These are phyloP conservation scores for Idaea aversata DNA, from an alignment of 2,888 invertebrate species.

Conservation along the genomic window DNA sequence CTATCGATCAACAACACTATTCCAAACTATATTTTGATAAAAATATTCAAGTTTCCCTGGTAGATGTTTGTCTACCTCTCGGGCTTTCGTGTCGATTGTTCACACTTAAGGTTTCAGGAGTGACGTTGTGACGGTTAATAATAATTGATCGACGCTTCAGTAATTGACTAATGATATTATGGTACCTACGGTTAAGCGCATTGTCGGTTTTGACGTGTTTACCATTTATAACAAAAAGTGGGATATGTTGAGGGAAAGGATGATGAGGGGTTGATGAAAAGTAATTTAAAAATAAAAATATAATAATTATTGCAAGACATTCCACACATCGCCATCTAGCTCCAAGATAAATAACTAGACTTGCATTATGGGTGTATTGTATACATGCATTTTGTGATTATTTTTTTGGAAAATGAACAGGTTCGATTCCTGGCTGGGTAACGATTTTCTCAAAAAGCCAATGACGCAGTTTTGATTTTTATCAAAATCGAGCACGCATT, in stretches of 20 bases:
- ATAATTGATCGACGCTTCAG: constrained; percentile 61
- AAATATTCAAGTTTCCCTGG: constrained; percentile 48
- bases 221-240: constrained; percentile 21
- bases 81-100: constrained; percentile 61
- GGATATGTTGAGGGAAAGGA: constrained; percentile 6
- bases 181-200: constrained; percentile 36
- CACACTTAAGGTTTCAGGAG: constrained; percentile 71
- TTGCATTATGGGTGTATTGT: no score
- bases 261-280: constrained; percentile 16
- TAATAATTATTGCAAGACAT: no score
- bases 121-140: constrained; percentile 56
- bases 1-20: constrained; percentile 10
- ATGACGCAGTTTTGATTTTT: no score
- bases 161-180: constrained; percentile 68
- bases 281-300: no score
- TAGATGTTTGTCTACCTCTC: constrained; percentile 59
- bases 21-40: constrained; percentile 25
- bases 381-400: no score
- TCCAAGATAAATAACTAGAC: no score
- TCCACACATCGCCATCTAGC: no score
- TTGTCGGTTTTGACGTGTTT: constrained; percentile 28
- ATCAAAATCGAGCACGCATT: no score
- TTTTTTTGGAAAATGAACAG: no score
- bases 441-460: no score
- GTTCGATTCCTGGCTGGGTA: no score